Conservation (phyloP, 1,140 invertebrate species). For the Stegodyphus dumicola region DNA sequence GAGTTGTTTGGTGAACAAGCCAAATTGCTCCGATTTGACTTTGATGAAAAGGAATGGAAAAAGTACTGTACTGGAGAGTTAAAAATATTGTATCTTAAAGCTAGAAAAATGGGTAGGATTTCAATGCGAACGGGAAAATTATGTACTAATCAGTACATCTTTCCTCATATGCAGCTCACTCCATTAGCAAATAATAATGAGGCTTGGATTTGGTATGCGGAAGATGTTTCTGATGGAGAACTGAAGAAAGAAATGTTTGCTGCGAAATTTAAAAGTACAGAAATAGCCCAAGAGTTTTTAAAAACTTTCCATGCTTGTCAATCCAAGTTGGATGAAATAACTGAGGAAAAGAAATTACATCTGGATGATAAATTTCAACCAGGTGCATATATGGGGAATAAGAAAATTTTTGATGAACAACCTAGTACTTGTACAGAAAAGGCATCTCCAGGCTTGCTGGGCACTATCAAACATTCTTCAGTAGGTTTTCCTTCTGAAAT, state of each 20-base stretch:
- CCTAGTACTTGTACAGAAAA: background rate
- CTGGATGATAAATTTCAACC: too few relatives aligned
- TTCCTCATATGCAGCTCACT: conserved; percentile 74
- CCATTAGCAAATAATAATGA: conserved; percentile 75
- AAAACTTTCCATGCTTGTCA: conserved; percentile 66
- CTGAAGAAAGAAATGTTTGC: conserved; percentile 77
- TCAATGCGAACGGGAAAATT: conserved; percentile 90
- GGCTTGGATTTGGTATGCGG: conserved; percentile 79
- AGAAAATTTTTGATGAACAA: conserved; percentile 5
- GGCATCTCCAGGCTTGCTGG: background rate
- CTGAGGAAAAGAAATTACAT: background rate
- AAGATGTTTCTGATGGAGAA: conserved; percentile 80
- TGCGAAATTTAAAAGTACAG: conserved; percentile 78
- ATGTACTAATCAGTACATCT: conserved; percentile 80
- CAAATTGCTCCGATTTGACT: conserved; percentile 79
- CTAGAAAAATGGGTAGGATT: conserved; percentile 77
- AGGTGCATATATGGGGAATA: conserved; percentile 12
- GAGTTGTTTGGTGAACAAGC: conserved; percentile 73
- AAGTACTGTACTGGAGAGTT: conserved; percentile 87
- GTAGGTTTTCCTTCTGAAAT: conserved; percentile 46
- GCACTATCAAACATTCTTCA: background rate
- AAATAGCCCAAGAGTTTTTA: conserved; percentile 70
- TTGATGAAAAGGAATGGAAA: conserved; percentile 87
- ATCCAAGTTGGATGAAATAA: conserved; percentile 39
- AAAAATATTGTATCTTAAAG: conserved; percentile 81